Conservation (phyloP, 2,888 invertebrate genomes). For the Lamproptera curius region DNA sequence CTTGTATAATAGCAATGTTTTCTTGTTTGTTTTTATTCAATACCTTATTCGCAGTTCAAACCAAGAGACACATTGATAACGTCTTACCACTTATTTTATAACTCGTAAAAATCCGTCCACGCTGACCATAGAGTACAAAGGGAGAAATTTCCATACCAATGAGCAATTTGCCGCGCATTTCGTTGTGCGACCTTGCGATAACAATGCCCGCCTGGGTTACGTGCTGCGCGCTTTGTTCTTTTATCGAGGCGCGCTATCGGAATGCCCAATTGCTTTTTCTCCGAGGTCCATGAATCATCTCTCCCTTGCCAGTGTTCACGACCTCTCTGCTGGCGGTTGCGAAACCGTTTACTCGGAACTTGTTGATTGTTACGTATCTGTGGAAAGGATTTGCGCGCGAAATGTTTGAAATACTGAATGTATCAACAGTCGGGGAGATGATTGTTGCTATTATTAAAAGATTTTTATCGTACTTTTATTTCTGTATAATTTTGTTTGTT, state of each 20-base stretch:
- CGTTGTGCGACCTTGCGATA: slow-evolving; percentile 42
- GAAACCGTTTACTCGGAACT: slow-evolving; percentile 12
- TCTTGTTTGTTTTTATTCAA: too few relatives aligned
- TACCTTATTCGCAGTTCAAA: too few relatives aligned
- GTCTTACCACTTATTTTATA: too few relatives aligned
- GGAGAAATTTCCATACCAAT: slow-evolving; percentile 4
- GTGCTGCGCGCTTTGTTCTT: slow-evolving; percentile 17
- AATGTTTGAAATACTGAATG: too few relatives aligned
- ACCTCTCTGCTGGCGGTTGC: slow-evolving; percentile 4
- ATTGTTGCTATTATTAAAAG: too few relatives aligned
- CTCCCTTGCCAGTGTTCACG: slow-evolving; percentile 8
- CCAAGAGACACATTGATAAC: too few relatives aligned
- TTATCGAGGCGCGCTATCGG: slow-evolving; percentile 17
- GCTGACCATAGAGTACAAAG: background rate
- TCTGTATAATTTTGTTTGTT: too few relatives aligned
- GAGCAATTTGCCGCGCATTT: slow-evolving; percentile 6
- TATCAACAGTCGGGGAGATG: too few relatives aligned
- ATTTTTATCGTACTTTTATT: too few relatives aligned
- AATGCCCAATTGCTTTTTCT: slow-evolving; percentile 20
- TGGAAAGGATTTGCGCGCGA: background rate
- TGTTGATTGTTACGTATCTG: background rate
- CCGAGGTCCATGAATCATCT: slow-evolving; percentile 17
- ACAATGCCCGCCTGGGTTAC: slow-evolving; percentile 24
- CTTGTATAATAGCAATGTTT: too few relatives aligned
- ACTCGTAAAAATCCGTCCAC: too few relatives aligned